phyloP scores from a whole-genome alignment of 1,140 invertebrate species.

The Lordiphosa collinella region DNA sequence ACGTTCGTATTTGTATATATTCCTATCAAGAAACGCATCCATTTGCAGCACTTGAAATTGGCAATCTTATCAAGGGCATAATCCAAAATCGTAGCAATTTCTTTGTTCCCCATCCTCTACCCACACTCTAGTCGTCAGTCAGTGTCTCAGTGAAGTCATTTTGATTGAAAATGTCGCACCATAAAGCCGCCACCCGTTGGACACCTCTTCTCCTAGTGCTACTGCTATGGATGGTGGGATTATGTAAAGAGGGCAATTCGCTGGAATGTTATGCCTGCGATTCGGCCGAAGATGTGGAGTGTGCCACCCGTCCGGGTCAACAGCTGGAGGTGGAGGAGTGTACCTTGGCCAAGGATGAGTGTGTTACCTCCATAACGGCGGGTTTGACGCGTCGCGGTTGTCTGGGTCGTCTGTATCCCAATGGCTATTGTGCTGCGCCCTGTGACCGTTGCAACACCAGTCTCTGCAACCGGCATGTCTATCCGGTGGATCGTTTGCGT shows the following conservation, averaged over 20 bases:
- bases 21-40: too few species aligned
- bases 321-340: slow-evolving; percentile 70
- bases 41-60: too few species aligned
- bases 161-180: too few species aligned
- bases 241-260: background rate
- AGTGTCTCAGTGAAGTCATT: too few species aligned
- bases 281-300: slow-evolving; percentile 57
- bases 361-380: slow-evolving; percentile 58
- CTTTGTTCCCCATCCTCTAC: too few species aligned
- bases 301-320: slow-evolving; percentile 62
- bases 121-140: too few species aligned
- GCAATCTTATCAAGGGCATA: too few species aligned
- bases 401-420: slow-evolving; percentile 46
- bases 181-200: too few species aligned
- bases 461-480: slow-evolving; percentile 65
- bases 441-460: slow-evolving; percentile 60
- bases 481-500: slow-evolving; percentile 49
- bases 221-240: background rate
- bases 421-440: slow-evolving; percentile 56
- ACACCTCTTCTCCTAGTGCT: background rate
- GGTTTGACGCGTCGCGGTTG: slow-evolving; percentile 63
- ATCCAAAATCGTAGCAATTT: too few species aligned
- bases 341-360: slow-evolving; percentile 25
- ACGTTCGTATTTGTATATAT: too few species aligned
- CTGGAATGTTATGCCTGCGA: slow-evolving; percentile 71